phyloP scores from a whole-genome alignment of 1,140 invertebrate species.

The Adoxophyes honmai region DNA sequence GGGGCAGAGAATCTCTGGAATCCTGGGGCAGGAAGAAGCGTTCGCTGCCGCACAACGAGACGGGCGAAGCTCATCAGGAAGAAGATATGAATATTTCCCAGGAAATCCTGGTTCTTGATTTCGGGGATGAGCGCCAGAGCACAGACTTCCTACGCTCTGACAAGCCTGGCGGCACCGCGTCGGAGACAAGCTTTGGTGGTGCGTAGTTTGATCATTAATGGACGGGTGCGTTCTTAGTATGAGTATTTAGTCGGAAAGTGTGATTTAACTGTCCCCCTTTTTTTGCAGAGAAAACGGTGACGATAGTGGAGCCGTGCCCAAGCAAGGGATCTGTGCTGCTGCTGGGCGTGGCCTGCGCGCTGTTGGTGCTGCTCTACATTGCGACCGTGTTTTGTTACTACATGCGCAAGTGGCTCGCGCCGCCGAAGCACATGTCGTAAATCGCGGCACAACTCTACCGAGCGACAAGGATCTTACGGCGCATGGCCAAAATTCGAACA shows the following conservation, averaged over 20 bases:
- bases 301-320: conserved; percentile 91
- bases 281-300: conserved; percentile 89
- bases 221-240: no score
- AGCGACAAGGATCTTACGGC: no score
- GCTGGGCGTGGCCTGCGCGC: conserved; percentile 91
- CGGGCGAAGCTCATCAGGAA: conserved; percentile 81
- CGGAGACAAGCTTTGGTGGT: conserved; percentile 88
- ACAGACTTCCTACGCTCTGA: conserved; percentile 88
- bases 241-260: not conserved
- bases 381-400: conserved; percentile 93
- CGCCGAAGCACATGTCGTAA: conserved; percentile 88
- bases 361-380: conserved; percentile 93
- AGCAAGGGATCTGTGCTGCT: conserved; percentile 93
- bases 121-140: conserved; percentile 90
- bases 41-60: conserved; percentile 76
- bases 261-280: conserved; percentile 29
- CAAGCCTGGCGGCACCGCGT: conserved; percentile 72
- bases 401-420: conserved; percentile 93
- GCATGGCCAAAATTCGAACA: no score
- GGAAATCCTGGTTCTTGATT: conserved; percentile 94
- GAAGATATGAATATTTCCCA: conserved; percentile 96
- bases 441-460: conserved; percentile 13
- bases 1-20: conserved; percentile 91
- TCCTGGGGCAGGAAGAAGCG: conserved; percentile 94
- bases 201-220: conserved; percentile 23